Percentiles rank a stretch among this genome's conserved stretches.
Conservation (phyloP, 1,140 invertebrate genomes). For the Zeugodacus cucurbitae region DNA sequence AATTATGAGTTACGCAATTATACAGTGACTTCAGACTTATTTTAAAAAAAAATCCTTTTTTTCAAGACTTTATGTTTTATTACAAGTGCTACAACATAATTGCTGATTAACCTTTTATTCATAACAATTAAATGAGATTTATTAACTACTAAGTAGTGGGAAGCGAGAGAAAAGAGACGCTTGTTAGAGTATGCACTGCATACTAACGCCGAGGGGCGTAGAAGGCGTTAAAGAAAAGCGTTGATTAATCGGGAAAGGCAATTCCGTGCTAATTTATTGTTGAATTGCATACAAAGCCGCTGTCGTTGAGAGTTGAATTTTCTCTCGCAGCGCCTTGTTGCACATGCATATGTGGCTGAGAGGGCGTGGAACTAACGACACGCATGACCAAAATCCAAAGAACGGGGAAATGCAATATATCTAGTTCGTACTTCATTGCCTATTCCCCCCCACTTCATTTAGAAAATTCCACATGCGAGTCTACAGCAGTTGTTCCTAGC, state of each 20-base stretch:
- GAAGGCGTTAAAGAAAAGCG: background rate
- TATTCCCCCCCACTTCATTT: background rate
- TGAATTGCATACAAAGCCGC: background rate
- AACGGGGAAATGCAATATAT: background rate
- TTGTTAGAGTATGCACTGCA: background rate
- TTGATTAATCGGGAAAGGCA: background rate
- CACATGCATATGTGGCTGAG: background rate
- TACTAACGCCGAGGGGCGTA: background rate
- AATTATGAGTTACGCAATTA: background rate
- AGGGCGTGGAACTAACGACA: background rate
- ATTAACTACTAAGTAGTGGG: constrained; percentile 19
- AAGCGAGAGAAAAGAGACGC: background rate
- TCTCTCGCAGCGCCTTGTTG: background rate
- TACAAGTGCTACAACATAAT: background rate
- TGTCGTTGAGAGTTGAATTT: background rate
- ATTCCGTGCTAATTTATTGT: background rate
- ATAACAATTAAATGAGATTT: constrained; percentile 29
- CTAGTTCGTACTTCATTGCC: background rate
- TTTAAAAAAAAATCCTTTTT: too few relatives aligned
- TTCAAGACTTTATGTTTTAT: background rate
- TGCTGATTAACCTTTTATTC: constrained; percentile 37
- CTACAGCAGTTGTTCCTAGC: background rate
- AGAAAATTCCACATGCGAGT: too few relatives aligned
- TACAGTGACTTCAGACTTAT: too few relatives aligned
- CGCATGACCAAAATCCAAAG: background rate